phyloP scores from a whole-genome alignment of 2,797 vertebrate species.

The Labroides dimidiatus region DNA sequence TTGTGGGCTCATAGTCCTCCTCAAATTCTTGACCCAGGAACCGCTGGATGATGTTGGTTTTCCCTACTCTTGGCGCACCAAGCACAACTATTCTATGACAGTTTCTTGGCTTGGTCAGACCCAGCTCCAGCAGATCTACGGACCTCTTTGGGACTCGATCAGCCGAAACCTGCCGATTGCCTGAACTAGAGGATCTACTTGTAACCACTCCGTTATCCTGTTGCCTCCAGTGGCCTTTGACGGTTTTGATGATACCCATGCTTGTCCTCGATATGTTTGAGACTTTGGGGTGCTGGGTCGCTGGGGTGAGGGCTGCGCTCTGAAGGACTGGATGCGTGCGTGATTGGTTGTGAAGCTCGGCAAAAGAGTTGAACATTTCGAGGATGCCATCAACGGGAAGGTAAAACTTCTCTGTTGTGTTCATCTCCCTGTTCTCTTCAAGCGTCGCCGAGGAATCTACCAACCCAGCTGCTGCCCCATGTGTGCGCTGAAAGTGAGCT shows the following conservation, averaged over 20 bases:
- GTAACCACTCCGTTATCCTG: constrained; percentile 49
- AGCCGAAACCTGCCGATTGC: constrained; percentile 48
- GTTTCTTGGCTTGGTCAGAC: constrained; percentile 74
- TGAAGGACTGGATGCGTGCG: constrained; percentile 38
- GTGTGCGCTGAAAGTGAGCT: constrained; percentile 27
- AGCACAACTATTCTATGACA: constrained; percentile 83
- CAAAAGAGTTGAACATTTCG: constrained; percentile 66
- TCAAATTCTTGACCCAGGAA: constrained; percentile 79
- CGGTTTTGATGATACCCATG: constrained; percentile 73
- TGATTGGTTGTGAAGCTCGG: constrained; percentile 43
- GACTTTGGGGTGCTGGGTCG: constrained; percentile 52
- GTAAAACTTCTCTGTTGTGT: constrained; percentile 73
- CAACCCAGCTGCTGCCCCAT: constrained; percentile 39
- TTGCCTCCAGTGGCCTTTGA: constrained; percentile 70
- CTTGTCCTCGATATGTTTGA: constrained; percentile 62
- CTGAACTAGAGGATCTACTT: constrained; percentile 68
- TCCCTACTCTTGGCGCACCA: constrained; percentile 80
- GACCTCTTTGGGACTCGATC: constrained; percentile 59
- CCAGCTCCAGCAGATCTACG: constrained; percentile 61
- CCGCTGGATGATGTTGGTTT: constrained; percentile 78
- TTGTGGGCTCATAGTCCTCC: constrained; percentile 80
- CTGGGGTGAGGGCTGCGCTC: constrained; percentile 11
- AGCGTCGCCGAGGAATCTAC: constrained; percentile 31
- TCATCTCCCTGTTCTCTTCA: constrained; percentile 72
- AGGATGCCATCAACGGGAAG: constrained; percentile 78